These are phyloP conservation scores for Sericinus montela DNA, from an alignment of 2,888 invertebrate species.

Conservation along the genomic window DNA sequence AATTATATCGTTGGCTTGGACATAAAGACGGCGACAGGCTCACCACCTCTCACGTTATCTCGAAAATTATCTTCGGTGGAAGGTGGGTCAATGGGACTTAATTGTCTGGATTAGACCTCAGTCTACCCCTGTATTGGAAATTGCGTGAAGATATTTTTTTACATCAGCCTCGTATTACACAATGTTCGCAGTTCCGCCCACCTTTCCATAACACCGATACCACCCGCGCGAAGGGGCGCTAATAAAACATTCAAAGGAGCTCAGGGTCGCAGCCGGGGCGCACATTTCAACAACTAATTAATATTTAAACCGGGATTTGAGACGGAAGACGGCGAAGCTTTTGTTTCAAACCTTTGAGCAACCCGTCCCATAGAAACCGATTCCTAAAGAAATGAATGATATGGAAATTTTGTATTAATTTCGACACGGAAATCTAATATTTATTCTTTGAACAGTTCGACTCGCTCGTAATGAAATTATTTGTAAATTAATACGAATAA, in stretches of 20 bases:
- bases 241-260: slow-evolving; percentile 49
- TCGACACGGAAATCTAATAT: slow-evolving; percentile 1
- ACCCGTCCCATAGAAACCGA: slow-evolving; percentile 1
- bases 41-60: no score
- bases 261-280: slow-evolving; percentile 30
- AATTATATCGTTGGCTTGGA: no score
- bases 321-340: slow-evolving; percentile 7
- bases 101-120: no score
- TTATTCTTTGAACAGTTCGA: background rate
- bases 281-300: slow-evolving; percentile 37
- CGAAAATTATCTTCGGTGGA: no score
- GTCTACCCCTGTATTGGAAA: no score
- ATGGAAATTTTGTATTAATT: slow-evolving; percentile 8
- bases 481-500: background rate
- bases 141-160: no score
- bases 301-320: slow-evolving; percentile 36
- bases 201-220: slow-evolving; percentile 1
- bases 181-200: background rate
- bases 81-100: no score
- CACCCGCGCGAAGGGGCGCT: slow-evolving; percentile 20
- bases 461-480: background rate
- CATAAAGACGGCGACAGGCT: no score
- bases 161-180: no score
- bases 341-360: slow-evolving; percentile 6
- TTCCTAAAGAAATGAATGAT: slow-evolving; percentile 4